Evolutionary conservation across 2,888 invertebrate species (phyloP), one percentile per base, ranked within the genome.

Genomic region (Rhamphomyia laevipes): DNA sequence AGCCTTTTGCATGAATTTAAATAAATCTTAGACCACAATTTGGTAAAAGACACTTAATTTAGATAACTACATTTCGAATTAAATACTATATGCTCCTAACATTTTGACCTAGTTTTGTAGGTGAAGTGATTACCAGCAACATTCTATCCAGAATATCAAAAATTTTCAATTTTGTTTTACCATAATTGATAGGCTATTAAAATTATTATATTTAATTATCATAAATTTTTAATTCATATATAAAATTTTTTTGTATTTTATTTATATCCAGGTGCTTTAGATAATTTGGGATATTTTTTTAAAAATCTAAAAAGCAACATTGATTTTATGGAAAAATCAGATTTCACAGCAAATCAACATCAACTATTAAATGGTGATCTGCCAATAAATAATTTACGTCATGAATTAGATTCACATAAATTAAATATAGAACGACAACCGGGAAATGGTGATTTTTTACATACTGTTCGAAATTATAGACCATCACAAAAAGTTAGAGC

Each of bases 401-500:
- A 3, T 17, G 40, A 17, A 17, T 13, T 52, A 3, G 53, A 55
- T 23, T 33, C 54, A 4, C 55, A 51, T 50, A 42, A 41, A 30
- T 43, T 44, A 58, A 57, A 44, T 43, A 17, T 42, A 21, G 50
- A n/a, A n/a, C n/a, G 45, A 48, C 64, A 64, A 15, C 54, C 61
- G 7, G 61, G 63, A 3, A 63, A 68, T 6, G 66, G 70, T 3
- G 71, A 71, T 43, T 65, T 72, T 51, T 58, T 72, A 27, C 69
- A 72, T 51, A 68, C 72, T 15, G 62, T 71, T 33, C 65, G 68
- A 50, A 68, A 63, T 37, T 73, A 73, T 58, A 61, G 70, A 44
- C 74, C 74, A 12, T 73, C 73, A 10, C 71, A 72, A 54, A 70
- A 72, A 57, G 65, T 74, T 47, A 67, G 80, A 68, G 78, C 79